A percentile compares a stretch with the other conserved stretches of the same genome.
Conservation (phyloP, 2,888 invertebrate species). For the Plebejus anna region DNA sequence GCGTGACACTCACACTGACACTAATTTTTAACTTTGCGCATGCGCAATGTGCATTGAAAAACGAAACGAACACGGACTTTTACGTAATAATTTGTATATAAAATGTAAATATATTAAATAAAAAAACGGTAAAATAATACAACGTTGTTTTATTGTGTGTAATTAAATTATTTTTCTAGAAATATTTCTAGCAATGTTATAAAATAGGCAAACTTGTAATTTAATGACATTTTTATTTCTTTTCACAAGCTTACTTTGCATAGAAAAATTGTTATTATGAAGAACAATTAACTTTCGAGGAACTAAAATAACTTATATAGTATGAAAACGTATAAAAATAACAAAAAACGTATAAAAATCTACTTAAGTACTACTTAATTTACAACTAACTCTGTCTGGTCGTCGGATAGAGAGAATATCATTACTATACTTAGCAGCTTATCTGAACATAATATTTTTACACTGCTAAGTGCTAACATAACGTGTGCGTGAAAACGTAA, state of each 20-base stretch:
- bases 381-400: neutral
- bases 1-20: no score
- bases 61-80: neutral
- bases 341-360: no score
- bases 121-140: conserved; percentile 60
- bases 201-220: neutral
- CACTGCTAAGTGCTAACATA: neutral
- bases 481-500: neutral
- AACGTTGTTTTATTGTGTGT: conserved; percentile 34
- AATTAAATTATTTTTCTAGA: neutral
- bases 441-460: no score
- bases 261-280: no score
- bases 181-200: no score
- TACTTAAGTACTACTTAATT: neutral
- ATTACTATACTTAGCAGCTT: no score
- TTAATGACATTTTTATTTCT: neutral
- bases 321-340: no score
- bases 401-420: neutral
- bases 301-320: no score
- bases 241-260: no score
- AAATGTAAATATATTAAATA: conserved; percentile 75
- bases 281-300: no score
- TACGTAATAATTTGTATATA: conserved; percentile 70
- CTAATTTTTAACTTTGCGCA: no score
- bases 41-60: no score